A percentile compares a stretch with the other conserved stretches of the same genome.
phyloP scores from a whole-genome alignment of 2,797 vertebrate species.

The Argya squamiceps region DNA sequence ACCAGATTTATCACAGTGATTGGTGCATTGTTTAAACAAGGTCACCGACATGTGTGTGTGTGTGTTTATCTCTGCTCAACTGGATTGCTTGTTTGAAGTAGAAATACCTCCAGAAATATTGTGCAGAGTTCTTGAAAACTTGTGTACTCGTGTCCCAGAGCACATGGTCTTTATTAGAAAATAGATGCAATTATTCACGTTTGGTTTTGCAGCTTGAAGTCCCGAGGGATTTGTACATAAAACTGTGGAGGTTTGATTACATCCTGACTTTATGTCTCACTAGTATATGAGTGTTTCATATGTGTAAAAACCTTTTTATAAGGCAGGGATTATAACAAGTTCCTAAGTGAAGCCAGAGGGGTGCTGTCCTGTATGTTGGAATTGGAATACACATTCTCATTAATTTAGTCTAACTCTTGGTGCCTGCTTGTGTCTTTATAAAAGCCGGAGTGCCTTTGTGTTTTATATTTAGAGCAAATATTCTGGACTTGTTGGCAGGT shows the following conservation, averaged over 20 bases:
- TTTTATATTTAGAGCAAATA: background rate
- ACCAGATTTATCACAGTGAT: constrained; percentile 1
- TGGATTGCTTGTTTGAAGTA: constrained; percentile 43
- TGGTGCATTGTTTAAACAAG: constrained; percentile 39
- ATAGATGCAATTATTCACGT: background rate
- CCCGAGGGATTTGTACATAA: background rate
- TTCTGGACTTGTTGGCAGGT: background rate
- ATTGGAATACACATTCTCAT: background rate
- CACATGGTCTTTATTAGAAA: constrained; percentile 41
- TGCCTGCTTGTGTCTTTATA: background rate
- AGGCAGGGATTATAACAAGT: background rate
- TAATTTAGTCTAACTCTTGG: background rate
- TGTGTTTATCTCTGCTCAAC: background rate
- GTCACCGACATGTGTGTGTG: background rate
- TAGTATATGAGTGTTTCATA: background rate
- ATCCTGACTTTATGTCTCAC: constrained; percentile 19
- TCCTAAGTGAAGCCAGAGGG: background rate
- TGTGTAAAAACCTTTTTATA: constrained; percentile 22
- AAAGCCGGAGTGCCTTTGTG: background rate
- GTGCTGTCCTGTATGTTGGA: background rate
- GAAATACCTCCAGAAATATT: constrained; percentile 23
- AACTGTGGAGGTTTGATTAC: constrained; percentile 30
- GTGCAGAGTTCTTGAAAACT: background rate
- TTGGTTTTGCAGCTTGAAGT: background rate
- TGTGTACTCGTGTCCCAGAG: background rate